phyloP scores from a whole-genome alignment of 2,797 vertebrate species.

The Hippopotamyrus pictus region DNA sequence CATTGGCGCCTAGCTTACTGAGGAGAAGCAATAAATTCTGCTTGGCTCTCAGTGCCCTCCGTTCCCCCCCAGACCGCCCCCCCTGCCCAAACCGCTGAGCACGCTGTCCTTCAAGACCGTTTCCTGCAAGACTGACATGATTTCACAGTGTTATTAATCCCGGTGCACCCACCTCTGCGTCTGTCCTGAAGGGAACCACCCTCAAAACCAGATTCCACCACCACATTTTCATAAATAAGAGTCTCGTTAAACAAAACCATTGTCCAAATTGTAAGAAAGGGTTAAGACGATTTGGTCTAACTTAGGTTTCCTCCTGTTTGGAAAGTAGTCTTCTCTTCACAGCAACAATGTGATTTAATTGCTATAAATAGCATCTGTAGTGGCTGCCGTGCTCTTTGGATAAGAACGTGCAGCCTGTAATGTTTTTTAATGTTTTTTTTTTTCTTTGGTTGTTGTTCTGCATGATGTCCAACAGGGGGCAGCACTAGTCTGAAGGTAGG shows the following conservation, averaged over 20 bases:
- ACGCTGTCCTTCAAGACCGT: neutral
- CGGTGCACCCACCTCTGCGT: neutral
- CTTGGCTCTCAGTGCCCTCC: neutral
- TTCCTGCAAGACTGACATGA: neutral
- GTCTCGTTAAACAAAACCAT: neutral
- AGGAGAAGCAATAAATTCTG: constrained; percentile 3
- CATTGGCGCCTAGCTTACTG: neutral
- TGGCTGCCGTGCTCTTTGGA: neutral
- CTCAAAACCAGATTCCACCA: neutral
- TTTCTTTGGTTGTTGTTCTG: constrained; percentile 33
- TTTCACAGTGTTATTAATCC: neutral
- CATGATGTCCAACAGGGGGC: constrained; percentile 57
- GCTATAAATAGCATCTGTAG: neutral
- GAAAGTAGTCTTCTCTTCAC: neutral
- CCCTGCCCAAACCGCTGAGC: neutral
- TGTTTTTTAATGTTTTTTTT: neutral
- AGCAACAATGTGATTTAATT: neutral
- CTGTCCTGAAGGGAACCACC: neutral
- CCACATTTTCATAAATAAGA: neutral
- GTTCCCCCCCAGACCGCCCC: neutral
- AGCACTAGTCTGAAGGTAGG: constrained; percentile 29
- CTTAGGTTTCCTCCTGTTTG: neutral
- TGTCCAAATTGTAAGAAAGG: neutral
- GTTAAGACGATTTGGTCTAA: neutral
- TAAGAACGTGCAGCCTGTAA: neutral